These are phyloP conservation scores for Mormyrus proboscirostris DNA, from an alignment of 2,797 vertebrate species.

Conservation along the genomic window DNA sequence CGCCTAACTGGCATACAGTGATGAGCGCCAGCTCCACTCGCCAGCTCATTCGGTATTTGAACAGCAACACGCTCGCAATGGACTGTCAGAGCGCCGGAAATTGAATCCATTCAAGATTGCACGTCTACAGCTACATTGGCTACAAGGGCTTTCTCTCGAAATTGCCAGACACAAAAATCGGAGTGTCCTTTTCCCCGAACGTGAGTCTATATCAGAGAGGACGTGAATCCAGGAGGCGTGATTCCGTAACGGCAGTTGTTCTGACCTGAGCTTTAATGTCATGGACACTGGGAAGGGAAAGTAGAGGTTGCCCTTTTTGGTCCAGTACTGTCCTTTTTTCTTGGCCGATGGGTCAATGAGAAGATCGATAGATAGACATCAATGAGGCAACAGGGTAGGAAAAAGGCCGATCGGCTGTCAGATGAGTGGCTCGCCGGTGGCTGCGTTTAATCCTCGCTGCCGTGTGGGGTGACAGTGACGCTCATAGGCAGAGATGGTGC, in stretches of 20 bases:
- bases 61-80: neutral
- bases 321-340: slow-evolving; percentile 13
- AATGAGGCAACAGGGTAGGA: slow-evolving; percentile 6
- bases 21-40: neutral
- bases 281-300: slow-evolving; percentile 2
- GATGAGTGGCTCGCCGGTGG: neutral
- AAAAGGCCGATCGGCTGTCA: neutral
- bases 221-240: neutral
- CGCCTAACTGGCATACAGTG: neutral
- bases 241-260: neutral
- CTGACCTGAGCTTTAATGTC: slow-evolving; percentile 17
- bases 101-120: slow-evolving; percentile 23
- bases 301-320: slow-evolving; percentile 1
- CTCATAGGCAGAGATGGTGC: neutral
- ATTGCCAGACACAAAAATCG: slow-evolving; percentile 12
- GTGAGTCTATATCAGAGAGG: neutral
- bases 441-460: slow-evolving; percentile 1
- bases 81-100: slow-evolving; percentile 8
- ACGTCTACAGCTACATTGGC: neutral
- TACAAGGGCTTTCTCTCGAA: neutral
- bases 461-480: neutral
- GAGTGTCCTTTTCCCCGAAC: neutral
- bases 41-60: neutral
- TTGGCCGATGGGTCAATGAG: slow-evolving; percentile 20
- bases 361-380: slow-evolving; percentile 21